These are phyloP conservation scores for Psammodynastes pulverulentus DNA, from an alignment of 2,113 vertebrate genomes.

Conservation along the genomic window DNA sequence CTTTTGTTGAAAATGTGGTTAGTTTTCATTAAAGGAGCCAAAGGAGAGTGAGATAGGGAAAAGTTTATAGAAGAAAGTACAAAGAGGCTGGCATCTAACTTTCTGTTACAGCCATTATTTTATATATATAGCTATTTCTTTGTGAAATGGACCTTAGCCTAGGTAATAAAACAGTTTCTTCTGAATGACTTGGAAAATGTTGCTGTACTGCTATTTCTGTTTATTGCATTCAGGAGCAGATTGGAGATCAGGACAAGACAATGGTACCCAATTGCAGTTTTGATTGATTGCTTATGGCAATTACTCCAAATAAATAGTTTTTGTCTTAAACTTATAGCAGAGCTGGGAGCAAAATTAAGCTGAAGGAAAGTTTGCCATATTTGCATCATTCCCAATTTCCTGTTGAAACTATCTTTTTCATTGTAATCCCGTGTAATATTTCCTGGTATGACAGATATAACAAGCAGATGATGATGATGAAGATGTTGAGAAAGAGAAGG, in stretches of 20 bases:
- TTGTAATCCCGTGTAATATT: conserved; percentile 49
- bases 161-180: background rate
- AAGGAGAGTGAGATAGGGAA: background rate
- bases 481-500: background rate
- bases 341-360: conserved; percentile 47
- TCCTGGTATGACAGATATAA: conserved; percentile 56
- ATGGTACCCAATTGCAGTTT: conserved; percentile 8
- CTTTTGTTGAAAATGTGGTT: background rate
- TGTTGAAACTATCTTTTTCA: conserved; percentile 44
- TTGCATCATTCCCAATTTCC: conserved; percentile 13
- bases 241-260: conserved; percentile 33
- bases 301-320: conserved; percentile 53
- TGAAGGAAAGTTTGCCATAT: conserved; percentile 34
- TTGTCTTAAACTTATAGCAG: conserved; percentile 39
- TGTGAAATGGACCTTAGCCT: background rate
- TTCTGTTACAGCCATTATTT: background rate
- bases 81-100: background rate
- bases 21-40: background rate
- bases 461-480: conserved; percentile 24
- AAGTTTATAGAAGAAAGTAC: conserved; percentile 1
- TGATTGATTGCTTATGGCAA: conserved; percentile 44
- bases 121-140: conserved; percentile 27
- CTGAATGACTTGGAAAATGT: conserved; percentile 27
- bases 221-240: conserved; percentile 35
- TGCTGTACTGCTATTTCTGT: background rate